phyloP scores from a whole-genome alignment of 1,140 invertebrate genomes.

The Lepidurus apus region DNA sequence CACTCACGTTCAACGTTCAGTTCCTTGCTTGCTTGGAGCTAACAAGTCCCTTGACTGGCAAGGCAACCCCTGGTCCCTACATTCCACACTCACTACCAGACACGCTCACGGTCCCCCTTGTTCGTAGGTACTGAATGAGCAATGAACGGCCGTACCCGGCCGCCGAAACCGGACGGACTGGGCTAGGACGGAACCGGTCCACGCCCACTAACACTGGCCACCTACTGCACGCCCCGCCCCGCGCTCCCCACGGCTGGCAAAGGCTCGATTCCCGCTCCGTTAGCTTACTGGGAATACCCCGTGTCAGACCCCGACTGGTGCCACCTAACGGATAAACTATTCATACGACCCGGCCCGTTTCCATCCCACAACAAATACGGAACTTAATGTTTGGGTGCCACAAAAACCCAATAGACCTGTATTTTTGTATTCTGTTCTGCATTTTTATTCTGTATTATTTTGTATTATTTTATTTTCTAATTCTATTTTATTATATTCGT shows the following conservation, averaged over 20 bases:
- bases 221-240: background rate
- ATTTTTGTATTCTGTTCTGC: too few relatives aligned
- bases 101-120: background rate
- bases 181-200: background rate
- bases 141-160: background rate
- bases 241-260: background rate
- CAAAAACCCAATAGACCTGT: too few relatives aligned
- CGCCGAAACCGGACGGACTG: background rate
- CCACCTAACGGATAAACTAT: background rate
- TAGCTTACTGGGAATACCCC: background rate
- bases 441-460: too few relatives aligned
- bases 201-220: background rate
- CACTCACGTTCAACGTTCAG: background rate
- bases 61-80: slow-evolving; percentile 5
- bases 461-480: too few relatives aligned
- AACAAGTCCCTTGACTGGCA: background rate
- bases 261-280: background rate
- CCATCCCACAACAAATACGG: too few relatives aligned
- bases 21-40: background rate
- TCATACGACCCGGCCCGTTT: background rate
- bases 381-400: too few relatives aligned
- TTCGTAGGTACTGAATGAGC: background rate
- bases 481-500: too few relatives aligned
- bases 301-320: background rate
- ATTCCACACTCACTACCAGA: background rate